A percentile compares a stretch with the other conserved stretches of the same genome.
These are phyloP conservation scores for Nannoperca obscura DNA, from an alignment of 2,797 vertebrate genomes.

Conservation along the genomic window DNA sequence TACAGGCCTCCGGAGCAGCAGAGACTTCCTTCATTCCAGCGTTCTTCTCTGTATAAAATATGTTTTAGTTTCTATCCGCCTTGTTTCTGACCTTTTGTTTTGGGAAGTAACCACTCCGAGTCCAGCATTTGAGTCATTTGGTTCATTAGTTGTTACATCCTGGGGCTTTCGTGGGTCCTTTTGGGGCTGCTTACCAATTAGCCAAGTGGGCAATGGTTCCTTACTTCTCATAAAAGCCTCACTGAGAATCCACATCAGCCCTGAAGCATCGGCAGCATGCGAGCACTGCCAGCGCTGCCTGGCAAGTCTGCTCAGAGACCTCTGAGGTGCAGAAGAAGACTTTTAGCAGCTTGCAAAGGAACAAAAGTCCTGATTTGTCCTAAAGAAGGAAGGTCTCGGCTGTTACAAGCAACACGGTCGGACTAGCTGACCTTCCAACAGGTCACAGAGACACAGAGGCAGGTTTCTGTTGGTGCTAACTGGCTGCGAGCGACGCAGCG, in stretches of 20 bases:
- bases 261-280: background rate
- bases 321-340: background rate
- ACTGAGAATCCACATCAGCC: background rate
- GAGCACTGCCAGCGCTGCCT: background rate
- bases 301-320: background rate
- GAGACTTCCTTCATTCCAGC: no score
- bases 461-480: no score
- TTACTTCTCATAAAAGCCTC: background rate
- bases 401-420: background rate
- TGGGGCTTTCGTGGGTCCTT: background rate
- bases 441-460: background rate
- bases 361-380: background rate
- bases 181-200: background rate
- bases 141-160: no score
- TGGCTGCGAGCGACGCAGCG: no score
- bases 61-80: no score
- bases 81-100: no score
- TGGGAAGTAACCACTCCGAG: no score
- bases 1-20: no score
- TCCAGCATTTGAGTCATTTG: no score
- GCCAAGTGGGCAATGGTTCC: background rate
- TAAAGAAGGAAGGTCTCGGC: no score
- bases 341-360: background rate
- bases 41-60: no score
- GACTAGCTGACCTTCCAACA: no score